Evolutionary conservation across 1,140 invertebrate species (phyloP).

Genomic region (Aphidius gifuensis): DNA sequence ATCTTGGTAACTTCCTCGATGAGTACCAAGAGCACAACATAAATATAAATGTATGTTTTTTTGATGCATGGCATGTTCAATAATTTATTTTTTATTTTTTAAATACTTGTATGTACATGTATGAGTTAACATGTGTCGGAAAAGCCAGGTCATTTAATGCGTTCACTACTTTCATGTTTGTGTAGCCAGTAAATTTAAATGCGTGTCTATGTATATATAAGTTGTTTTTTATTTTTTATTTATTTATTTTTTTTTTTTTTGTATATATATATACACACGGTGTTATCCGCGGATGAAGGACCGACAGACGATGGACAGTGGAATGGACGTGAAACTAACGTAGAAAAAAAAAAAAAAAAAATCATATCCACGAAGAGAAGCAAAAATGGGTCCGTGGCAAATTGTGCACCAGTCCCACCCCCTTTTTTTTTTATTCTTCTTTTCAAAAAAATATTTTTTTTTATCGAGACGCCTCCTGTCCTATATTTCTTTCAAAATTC

Average conservation of each 20-base stretch:
- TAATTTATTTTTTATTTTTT: too few species aligned
- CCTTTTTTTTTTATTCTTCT: slow-evolving; percentile 10
- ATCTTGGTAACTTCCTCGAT: too few species aligned
- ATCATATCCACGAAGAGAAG: slow-evolving; percentile 17
- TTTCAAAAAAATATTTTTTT: slow-evolving; percentile 19
- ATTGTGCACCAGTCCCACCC: slow-evolving; percentile 35
- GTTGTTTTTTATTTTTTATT: too few species aligned
- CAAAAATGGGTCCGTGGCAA: slow-evolving; percentile 35
- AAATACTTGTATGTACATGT: too few species aligned
- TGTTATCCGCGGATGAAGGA: slow-evolving; percentile 8
- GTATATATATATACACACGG: too few species aligned
- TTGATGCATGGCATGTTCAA: too few species aligned
- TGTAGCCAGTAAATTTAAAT: background rate
- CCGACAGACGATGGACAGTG: slow-evolving; percentile 20
- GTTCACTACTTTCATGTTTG: too few species aligned
- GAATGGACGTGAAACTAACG: slow-evolving; percentile 13
- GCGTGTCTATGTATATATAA: background rate
- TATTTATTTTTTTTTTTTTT: too few species aligned
- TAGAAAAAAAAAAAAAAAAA: slow-evolving; percentile 13
- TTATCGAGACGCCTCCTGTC: slow-evolving; percentile 29
- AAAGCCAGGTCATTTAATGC: too few species aligned
- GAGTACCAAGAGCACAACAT: too few species aligned
- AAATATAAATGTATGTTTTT: too few species aligned
- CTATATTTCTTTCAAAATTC: slow-evolving; percentile 42
- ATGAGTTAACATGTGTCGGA: too few species aligned